Conservation (phyloP, 2,113 vertebrate genomes). For the Puffinus mauretanicus region DNA sequence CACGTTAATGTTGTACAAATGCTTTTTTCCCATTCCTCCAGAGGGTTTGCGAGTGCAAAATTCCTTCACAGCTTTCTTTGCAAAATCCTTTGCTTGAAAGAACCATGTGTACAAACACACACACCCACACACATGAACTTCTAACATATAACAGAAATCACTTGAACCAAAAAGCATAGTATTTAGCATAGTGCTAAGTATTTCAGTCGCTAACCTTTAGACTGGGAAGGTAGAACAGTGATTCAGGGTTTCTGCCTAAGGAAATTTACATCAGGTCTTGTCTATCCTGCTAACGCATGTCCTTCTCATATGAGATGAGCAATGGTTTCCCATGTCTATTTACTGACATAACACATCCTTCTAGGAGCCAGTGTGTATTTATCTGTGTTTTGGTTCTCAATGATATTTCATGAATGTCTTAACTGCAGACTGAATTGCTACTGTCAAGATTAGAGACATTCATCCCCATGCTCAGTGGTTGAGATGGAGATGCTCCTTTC, state of each 20-base stretch:
- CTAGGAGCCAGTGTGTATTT: not conserved
- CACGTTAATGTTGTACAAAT: not conserved
- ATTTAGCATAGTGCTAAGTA: not conserved
- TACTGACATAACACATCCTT: not conserved
- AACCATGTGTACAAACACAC: not conserved
- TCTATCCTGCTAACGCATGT: not conserved
- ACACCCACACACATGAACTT: not conserved
- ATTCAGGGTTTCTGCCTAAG: not conserved
- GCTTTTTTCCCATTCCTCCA: not conserved
- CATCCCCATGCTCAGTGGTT: rapidly evolving
- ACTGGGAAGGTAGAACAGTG: not conserved
- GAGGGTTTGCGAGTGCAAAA: not conserved
- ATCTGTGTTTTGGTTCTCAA: not conserved
- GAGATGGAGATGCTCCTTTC: not conserved
- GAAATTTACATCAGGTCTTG: not conserved
- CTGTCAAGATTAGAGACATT: not conserved
- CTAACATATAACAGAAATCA: not conserved
- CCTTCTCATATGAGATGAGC: not conserved
- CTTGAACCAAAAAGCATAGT: not conserved
- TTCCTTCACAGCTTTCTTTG: not conserved
- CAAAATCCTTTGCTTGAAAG: not conserved
- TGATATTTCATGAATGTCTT: not conserved
- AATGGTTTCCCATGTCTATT: not conserved
- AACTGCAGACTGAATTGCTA: not conserved
- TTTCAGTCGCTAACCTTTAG: not conserved